Percentiles rank a stretch among this genome's conserved stretches.
phyloP scores from a whole-genome alignment of 2,113 vertebrate species.

The Brienomyrus longianalis region DNA sequence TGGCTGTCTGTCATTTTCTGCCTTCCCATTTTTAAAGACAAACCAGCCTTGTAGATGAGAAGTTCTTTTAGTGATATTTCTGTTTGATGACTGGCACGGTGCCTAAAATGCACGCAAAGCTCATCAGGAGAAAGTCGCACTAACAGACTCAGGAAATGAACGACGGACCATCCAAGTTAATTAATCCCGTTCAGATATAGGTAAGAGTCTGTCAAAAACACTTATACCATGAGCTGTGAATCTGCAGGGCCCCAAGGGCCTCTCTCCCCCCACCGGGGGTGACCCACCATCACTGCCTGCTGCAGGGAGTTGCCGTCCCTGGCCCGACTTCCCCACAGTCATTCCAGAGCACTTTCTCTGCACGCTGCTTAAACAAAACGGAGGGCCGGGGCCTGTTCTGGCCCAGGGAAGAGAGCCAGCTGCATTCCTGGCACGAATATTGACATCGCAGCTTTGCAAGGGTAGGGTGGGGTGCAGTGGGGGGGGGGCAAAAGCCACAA shows the following conservation, averaged over 20 bases:
- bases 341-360: constrained; percentile 41
- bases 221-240: constrained; percentile 35
- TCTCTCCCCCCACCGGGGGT: constrained; percentile 30
- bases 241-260: constrained; percentile 27
- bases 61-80: neutral
- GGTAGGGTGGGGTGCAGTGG: neutral
- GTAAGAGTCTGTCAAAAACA: constrained; percentile 14
- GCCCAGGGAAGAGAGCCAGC: neutral
- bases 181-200: neutral
- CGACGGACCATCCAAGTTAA: neutral
- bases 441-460: constrained; percentile 40
- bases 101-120: neutral
- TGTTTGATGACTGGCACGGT: neutral
- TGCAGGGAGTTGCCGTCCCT: constrained; percentile 29
- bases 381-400: neutral
- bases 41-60: neutral
- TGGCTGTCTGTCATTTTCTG: neutral
- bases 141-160: neutral
- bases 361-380: constrained; percentile 25
- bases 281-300: neutral
- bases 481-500: too few relatives aligned
- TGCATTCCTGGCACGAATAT: constrained; percentile 32
- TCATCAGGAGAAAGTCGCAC: neutral
- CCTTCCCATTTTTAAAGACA: neutral
- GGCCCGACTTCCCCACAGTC: constrained; percentile 41